These are phyloP conservation scores for Hippopotamyrus pictus DNA, from an alignment of 2,797 vertebrate genomes.

Conservation along the genomic window DNA sequence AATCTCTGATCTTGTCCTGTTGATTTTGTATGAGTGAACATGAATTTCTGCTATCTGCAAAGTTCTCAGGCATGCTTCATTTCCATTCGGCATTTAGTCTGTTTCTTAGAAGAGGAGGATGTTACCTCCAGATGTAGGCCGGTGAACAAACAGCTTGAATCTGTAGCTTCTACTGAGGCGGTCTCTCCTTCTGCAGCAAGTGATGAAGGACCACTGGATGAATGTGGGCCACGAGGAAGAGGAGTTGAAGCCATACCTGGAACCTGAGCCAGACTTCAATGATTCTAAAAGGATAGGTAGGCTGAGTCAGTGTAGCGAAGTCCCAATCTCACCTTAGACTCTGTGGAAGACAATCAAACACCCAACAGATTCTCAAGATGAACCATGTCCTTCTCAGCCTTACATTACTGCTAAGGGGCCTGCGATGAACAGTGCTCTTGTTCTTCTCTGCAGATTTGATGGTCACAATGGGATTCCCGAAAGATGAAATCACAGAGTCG, in stretches of 20 bases:
- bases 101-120: background rate
- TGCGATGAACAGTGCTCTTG: background rate
- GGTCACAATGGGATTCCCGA: conserved; percentile 77
- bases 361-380: background rate
- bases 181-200: conserved; percentile 67
- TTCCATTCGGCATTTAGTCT: background rate
- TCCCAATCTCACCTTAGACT: background rate
- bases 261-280: conserved; percentile 86
- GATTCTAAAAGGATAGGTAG: conserved; percentile 88
- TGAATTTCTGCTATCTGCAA: background rate
- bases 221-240: conserved; percentile 94
- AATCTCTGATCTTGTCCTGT: background rate
- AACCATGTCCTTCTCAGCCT: background rate
- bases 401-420: background rate
- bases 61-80: background rate
- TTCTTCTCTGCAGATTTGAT: conserved; percentile 61
- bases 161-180: background rate
- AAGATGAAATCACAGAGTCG: conserved; percentile 74
- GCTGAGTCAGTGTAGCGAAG: conserved; percentile 14
- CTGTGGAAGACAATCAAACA: background rate
- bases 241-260: conserved; percentile 85
- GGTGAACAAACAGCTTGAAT: background rate
- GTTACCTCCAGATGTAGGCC: background rate
- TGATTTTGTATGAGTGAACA: background rate
- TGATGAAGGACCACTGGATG: conserved; percentile 99